These are phyloP conservation scores for Agonum fuliginosum DNA, from an alignment of 2,888 invertebrate genomes.

Conservation along the genomic window DNA sequence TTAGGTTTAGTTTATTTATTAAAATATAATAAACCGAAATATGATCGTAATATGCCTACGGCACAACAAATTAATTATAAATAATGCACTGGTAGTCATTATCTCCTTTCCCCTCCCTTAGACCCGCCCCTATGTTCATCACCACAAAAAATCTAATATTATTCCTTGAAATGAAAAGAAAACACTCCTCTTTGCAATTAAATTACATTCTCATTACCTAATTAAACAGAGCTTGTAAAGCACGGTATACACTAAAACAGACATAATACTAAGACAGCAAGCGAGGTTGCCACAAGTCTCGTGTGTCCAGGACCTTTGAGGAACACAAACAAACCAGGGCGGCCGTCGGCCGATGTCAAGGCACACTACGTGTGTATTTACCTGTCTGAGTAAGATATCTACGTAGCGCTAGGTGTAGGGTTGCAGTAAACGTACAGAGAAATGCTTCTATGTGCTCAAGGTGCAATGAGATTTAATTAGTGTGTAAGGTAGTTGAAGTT, in stretches of 20 bases:
- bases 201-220: conserved; percentile 26
- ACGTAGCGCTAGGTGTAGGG: no score
- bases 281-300: neutral
- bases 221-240: neutral
- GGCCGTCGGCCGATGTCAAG: neutral
- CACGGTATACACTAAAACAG: neutral
- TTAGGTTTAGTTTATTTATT: no score
- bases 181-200: conserved; percentile 9
- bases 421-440: neutral
- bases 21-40: no score
- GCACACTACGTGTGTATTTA: conserved; percentile 21
- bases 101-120: no score
- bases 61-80: no score
- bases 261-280: neutral
- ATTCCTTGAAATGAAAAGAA: conserved; percentile 24
- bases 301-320: conserved; percentile 1
- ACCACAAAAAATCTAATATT: conserved; percentile 5
- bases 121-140: no score
- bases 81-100: no score
- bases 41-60: no score
- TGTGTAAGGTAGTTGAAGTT: neutral
- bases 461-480: conserved; percentile 17
- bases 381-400: conserved; percentile 23
- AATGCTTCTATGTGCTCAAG: conserved; percentile 1
- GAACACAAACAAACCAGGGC: conserved; percentile 34